phyloP scores from a whole-genome alignment of 2,888 invertebrate genomes.

The Cordilura impudica region DNA sequence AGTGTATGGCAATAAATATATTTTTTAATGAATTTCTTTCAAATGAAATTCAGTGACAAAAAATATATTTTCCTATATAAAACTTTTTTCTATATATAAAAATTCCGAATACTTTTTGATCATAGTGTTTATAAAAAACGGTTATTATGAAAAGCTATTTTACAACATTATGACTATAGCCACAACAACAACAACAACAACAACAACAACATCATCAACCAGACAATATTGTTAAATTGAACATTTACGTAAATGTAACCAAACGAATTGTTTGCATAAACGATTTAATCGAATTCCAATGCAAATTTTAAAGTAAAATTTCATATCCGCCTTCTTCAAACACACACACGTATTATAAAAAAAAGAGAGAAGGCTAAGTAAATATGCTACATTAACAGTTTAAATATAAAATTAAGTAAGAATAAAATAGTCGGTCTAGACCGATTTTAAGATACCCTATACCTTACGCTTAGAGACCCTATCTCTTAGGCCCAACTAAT shows the following conservation, averaged over 20 bases:
- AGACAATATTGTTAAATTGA: constrained; percentile 45
- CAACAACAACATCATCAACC: neutral
- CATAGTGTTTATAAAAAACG: constrained; percentile 7
- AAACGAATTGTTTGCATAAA: constrained; percentile 74
- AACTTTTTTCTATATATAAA: no score
- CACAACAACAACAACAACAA: no score
- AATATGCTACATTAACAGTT: constrained; percentile 53
- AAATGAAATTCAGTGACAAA: no score
- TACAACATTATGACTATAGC: constrained; percentile 19
- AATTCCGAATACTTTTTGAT: no score
- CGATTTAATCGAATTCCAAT: constrained; percentile 77
- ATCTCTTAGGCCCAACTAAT: no score
- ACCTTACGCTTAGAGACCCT: no score
- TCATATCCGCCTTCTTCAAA: constrained; percentile 70
- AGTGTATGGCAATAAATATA: no score
- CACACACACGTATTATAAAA: neutral
- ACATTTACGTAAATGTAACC: constrained; percentile 63
- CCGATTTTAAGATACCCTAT: no score
- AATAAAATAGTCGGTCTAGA: no score
- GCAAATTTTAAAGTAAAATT: constrained; percentile 75
- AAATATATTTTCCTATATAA: no score
- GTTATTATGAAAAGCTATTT: constrained; percentile 34
- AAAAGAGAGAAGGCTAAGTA: constrained; percentile 33
- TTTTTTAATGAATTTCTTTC: no score
- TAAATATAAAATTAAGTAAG: neutral